Percentiles rank a stretch among this genome's conserved stretches.
phyloP scores from a whole-genome alignment of 2,888 invertebrate species.

The Crocallis elinguaria region DNA sequence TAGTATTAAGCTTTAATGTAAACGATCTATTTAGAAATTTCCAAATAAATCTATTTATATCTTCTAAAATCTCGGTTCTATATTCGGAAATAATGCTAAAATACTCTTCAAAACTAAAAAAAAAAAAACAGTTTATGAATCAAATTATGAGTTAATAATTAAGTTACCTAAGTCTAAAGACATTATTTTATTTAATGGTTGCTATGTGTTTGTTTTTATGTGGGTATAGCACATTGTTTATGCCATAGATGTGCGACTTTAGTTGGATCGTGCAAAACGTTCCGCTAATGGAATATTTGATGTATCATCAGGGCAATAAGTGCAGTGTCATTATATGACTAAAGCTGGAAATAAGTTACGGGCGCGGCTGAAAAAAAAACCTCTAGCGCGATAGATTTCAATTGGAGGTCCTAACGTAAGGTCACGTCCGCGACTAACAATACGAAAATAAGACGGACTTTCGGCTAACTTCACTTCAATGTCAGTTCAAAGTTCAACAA shows the following conservation, averaged over 20 bases:
- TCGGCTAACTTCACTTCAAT: too few species aligned
- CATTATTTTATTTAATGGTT: slow-evolving; percentile 27
- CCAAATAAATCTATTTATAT: slow-evolving; percentile 27
- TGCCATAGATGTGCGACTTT: slow-evolving; percentile 17
- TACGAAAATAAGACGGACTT: too few species aligned
- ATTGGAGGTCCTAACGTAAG: too few species aligned
- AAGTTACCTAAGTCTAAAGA: slow-evolving; percentile 32
- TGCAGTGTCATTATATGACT: background rate
- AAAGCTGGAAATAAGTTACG: too few species aligned
- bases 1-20: slow-evolving; percentile 74
- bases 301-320: background rate
- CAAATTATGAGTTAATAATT: slow-evolving; percentile 27
- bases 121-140: slow-evolving; percentile 12
- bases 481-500: too few species aligned
- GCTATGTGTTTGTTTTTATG: slow-evolving; percentile 26
- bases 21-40: slow-evolving; percentile 32
- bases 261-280: slow-evolving; percentile 26
- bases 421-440: too few species aligned
- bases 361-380: too few species aligned
- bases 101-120: slow-evolving; percentile 9
- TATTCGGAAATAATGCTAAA: slow-evolving; percentile 1
- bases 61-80: slow-evolving; percentile 14
- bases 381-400: too few species aligned
- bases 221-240: slow-evolving; percentile 26
- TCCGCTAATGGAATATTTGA: background rate